Percentiles rank a stretch among this genome's conserved stretches.
These are phyloP conservation scores for Parnassius orleans DNA, from an alignment of 2,888 invertebrate genomes.

Conservation along the genomic window DNA sequence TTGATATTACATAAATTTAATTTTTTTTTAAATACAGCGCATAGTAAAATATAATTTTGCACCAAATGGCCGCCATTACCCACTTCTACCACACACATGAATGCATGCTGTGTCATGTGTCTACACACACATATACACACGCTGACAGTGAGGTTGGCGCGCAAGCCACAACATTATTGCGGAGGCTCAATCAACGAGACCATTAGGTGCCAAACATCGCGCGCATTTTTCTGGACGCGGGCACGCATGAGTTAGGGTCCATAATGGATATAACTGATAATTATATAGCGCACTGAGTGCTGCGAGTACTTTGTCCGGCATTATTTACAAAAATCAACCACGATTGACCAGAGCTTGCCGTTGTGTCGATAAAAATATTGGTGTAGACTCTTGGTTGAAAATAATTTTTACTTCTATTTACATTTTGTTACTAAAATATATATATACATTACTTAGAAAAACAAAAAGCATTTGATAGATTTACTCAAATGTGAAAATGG, in stretches of 20 bases:
- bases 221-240: constrained; percentile 63
- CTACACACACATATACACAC: background rate
- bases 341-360: constrained; percentile 39
- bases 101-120: too few species aligned
- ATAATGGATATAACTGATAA: constrained; percentile 71
- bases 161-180: constrained; percentile 50
- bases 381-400: constrained; percentile 11
- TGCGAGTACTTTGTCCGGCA: constrained; percentile 56
- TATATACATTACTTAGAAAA: too few species aligned
- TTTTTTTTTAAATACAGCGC: too few species aligned
- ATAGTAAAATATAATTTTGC: too few species aligned
- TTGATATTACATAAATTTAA: too few species aligned
- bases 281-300: constrained; percentile 65
- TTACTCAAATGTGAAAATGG: too few species aligned
- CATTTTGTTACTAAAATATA: too few species aligned
- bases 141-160: constrained; percentile 5
- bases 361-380: constrained; percentile 19
- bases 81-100: background rate
- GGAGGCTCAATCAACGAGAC: constrained; percentile 55
- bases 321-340: constrained; percentile 55
- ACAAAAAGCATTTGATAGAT: too few species aligned
- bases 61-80: background rate
- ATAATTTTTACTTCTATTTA: background rate
- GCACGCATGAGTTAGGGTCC: constrained; percentile 62
- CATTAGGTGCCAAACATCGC: constrained; percentile 66